Evolutionary conservation across 2,797 vertebrate genomes (phyloP), one percentile per base, ranked within the genome.

Genomic region (Ctenochaetus hawaiiensis): DNA sequence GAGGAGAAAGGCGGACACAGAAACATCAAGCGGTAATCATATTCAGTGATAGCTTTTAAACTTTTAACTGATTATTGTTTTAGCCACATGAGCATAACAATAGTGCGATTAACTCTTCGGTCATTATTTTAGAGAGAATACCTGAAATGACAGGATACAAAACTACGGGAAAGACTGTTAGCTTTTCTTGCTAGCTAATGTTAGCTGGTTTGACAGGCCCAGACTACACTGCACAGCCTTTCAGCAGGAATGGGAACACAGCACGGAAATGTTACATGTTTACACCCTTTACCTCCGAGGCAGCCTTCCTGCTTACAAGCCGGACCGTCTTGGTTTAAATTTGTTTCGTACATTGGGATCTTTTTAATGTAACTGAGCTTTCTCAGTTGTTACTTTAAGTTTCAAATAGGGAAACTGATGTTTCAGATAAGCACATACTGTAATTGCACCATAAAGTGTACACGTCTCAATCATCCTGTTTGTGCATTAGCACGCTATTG

Each of bases 1-100:
- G 93, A 91, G 86, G 89, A 89, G 91, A 92, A 93, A 94, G 87
- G 91, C 91, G 92, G 93, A 94, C 92, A 92, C 85, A 87, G 83
- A 89, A 82, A 91, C 90, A 89, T 76, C 80, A 81, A 91, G 81
- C 84, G 93, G 93, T 94, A 93, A 91, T 77, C 47, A 66, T 72
- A 41, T 56, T 80, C 43, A 39, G 16, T 8, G 1, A 26, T 9
- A 68, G 56, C 72, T 82, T 87, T 73, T 83, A 77, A 76, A 83
- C 74, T 80, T 60, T 9, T 1, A 41, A 6, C 18, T 12, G 5
- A 14, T 6, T 63, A 6, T 57, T 52, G 12, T 74, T 63, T 62
- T 16, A 5, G 37, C 22, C 34, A 2, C 9, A 39, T 5, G 57
- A 8, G 37, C 14, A 1, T 26, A 22, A 4, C 37, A 34, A 2